phyloP scores from a whole-genome alignment of 2,113 vertebrate genomes.

The Neofelis nebulosa region DNA sequence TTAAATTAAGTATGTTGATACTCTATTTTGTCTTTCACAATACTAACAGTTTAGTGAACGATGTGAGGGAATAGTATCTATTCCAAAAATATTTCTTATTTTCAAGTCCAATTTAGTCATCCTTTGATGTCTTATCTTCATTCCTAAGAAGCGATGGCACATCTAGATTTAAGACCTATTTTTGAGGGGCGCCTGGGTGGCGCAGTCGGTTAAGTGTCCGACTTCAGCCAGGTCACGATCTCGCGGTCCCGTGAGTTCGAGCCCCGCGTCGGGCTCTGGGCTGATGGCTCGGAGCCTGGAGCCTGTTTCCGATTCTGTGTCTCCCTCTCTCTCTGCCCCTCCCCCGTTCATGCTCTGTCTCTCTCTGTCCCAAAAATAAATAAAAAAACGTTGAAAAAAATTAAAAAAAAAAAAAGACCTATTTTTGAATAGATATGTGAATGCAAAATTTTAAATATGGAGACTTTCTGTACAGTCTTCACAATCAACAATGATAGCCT shows the following conservation, averaged over 20 bases:
- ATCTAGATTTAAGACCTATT: background rate
- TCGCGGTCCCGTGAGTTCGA: too few relatives aligned
- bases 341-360: too few relatives aligned
- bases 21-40: background rate
- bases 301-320: too few relatives aligned
- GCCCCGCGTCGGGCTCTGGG: too few relatives aligned
- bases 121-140: background rate
- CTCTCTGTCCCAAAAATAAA: too few relatives aligned
- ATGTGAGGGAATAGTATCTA: background rate
- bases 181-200: too few relatives aligned
- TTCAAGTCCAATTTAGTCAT: background rate
- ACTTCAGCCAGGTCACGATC: too few relatives aligned
- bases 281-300: too few relatives aligned
- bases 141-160: background rate
- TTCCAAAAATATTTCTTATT: constrained; percentile 3
- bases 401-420: too few relatives aligned
- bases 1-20: background rate
- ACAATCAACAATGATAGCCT: background rate
- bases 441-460: background rate
- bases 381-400: too few relatives aligned
- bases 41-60: background rate
- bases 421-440: background rate
- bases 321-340: too few relatives aligned
- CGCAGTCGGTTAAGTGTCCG: too few relatives aligned
- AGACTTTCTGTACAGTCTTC: background rate